Evolutionary conservation across 2,797 vertebrate genomes (phyloP).

Genomic region (Pangasius djambal): DNA sequence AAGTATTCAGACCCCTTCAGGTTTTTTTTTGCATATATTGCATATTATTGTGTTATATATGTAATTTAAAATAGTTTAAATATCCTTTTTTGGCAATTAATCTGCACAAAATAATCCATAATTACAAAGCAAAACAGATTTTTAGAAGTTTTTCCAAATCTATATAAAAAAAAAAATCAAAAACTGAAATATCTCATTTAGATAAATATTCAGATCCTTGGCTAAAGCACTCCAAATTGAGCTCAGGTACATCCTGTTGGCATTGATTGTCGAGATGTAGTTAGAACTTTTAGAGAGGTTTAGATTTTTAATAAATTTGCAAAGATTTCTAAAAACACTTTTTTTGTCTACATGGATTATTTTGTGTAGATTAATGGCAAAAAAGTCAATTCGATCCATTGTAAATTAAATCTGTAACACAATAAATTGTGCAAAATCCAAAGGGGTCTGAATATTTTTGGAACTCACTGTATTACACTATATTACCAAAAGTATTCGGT

Average conservation of each 20-base stretch:
- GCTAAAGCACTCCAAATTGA: neutral
- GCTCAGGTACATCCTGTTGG: neutral
- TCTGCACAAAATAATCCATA: neutral
- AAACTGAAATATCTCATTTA: neutral
- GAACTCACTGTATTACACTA: neutral
- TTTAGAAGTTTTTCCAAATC: neutral
- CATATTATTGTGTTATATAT: neutral
- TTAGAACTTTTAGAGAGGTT: neutral
- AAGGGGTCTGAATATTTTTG: neutral
- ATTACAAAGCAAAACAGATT: neutral
- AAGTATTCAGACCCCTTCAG: neutral
- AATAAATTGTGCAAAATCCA: neutral
- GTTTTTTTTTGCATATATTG: neutral
- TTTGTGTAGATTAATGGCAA: neutral
- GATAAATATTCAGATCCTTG: neutral
- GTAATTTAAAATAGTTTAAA: neutral
- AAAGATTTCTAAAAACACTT: neutral
- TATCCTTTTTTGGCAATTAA: neutral
- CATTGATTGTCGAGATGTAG: neutral
- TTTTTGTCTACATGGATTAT: neutral
- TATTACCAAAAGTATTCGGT: no score
- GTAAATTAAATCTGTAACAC: neutral
- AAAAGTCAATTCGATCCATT: neutral
- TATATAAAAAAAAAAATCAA: neutral
- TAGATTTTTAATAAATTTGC: neutral